These are phyloP conservation scores for Eupelmus urozonus DNA, from an alignment of 2,888 invertebrate species.

Conservation along the genomic window DNA sequence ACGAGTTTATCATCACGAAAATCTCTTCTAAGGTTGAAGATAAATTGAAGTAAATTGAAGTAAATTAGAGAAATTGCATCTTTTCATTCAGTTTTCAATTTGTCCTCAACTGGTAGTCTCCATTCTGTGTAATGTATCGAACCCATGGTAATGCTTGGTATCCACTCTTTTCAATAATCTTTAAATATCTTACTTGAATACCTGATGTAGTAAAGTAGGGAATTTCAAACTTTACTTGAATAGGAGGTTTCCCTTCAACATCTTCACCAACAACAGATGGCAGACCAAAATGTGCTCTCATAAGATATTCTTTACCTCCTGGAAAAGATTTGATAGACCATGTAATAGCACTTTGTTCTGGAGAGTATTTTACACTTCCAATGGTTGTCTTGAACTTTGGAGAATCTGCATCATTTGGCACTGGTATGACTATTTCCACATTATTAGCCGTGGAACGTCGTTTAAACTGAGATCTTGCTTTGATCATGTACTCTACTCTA, in stretches of 20 bases:
- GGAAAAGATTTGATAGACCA: constrained; percentile 99
- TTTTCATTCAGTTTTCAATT: constrained; percentile 79
- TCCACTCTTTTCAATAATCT: constrained; percentile 99
- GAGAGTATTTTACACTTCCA: constrained; percentile 97
- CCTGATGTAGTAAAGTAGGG: constrained; percentile 99
- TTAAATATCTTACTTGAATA: constrained; percentile 96
- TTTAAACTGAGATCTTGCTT: constrained; percentile 99
- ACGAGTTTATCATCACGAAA: constrained; percentile 20
- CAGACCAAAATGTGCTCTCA: constrained; percentile 98
- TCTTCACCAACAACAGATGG: constrained; percentile 98
- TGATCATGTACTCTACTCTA: constrained; percentile 99
- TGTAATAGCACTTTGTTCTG: constrained; percentile 96
- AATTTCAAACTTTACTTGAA: constrained; percentile 99
- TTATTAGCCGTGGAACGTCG: constrained; percentile 98
- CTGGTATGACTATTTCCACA: constrained; percentile 97
- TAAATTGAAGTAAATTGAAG: constrained; percentile 27
- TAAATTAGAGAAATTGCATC: too few relatives aligned
- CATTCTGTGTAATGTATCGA: constrained; percentile 99
- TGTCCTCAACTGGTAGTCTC: constrained; percentile 97
- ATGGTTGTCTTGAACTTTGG: constrained; percentile 99
- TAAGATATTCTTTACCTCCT: constrained; percentile 98
- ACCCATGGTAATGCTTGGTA: constrained; percentile 99
- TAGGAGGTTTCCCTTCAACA: constrained; percentile 96
- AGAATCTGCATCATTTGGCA: constrained; percentile 97
- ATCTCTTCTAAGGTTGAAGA: constrained; percentile 32